Conservation (phyloP, 2,113 vertebrate species). For the Dolichallabes microphthalmus region DNA sequence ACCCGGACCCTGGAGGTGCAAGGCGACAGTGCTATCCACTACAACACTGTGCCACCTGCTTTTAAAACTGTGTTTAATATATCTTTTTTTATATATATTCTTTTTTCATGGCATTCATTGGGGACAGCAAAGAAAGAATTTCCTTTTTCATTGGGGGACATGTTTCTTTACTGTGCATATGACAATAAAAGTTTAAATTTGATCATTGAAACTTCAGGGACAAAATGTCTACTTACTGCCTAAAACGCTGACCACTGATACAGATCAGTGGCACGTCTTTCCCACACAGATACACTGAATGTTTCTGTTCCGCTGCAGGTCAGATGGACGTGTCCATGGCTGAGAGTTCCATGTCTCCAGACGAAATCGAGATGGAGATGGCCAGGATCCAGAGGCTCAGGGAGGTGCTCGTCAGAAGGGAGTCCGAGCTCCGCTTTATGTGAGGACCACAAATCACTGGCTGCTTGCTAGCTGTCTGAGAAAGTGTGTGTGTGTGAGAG, state of each 20-base stretch:
- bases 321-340: conserved; percentile 95
- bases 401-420: conserved; percentile 92
- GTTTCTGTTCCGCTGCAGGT: conserved; percentile 68
- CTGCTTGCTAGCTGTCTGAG: background rate
- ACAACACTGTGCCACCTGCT: too few species aligned
- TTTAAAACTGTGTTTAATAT: too few species aligned
- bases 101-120: too few species aligned
- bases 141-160: too few species aligned
- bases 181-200: too few species aligned
- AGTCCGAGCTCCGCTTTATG: conserved; percentile 99
- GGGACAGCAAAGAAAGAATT: too few species aligned
- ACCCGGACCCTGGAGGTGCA: too few species aligned
- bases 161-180: too few species aligned
- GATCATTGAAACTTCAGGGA: too few species aligned
- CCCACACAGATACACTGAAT: background rate
- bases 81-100: too few species aligned
- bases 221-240: too few species aligned
- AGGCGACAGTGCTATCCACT: too few species aligned
- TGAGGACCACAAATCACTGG: conserved; percentile 72
- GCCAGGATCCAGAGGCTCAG: conserved; percentile 91
- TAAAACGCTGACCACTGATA: background rate
- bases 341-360: conserved; percentile 91
- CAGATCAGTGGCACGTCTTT: background rate
- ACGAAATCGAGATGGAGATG: conserved; percentile 97
- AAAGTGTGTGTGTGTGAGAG: background rate